Evolutionary conservation across 2,113 vertebrate species (phyloP).

Genomic region (Chionodraco myersi): DNA sequence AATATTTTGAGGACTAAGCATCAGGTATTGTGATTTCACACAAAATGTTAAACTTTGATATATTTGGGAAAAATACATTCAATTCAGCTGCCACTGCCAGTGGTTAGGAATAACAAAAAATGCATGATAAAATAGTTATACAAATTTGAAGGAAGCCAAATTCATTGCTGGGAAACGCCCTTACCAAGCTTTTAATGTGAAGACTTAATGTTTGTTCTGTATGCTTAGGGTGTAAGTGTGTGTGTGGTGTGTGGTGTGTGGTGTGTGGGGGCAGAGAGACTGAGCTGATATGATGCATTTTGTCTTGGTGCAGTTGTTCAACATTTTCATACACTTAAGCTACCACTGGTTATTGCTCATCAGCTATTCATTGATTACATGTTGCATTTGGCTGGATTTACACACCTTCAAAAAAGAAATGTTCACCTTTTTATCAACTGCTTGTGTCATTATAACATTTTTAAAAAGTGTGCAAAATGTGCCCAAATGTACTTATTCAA

Average conservation of each 20-base stretch:
- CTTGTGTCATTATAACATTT: too few species aligned
- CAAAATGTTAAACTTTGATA: slow-evolving; percentile 17
- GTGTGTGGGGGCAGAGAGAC: too few species aligned
- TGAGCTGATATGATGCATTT: slow-evolving; percentile 1
- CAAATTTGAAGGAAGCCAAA: slow-evolving; percentile 21
- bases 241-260: too few species aligned
- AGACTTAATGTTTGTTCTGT: not conserved
- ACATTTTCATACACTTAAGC: slow-evolving; percentile 4
- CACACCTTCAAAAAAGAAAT: not conserved
- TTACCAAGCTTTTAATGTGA: too few species aligned
- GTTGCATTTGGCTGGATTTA: slow-evolving; percentile 43
- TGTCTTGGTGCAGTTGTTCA: slow-evolving; percentile 10
- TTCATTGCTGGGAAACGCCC: not conserved
- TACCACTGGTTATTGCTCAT: slow-evolving; percentile 4
- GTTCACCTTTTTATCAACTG: not conserved
- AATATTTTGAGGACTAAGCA: slow-evolving; percentile 9
- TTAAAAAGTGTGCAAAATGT: not conserved
- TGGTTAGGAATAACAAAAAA: slow-evolving; percentile 25
- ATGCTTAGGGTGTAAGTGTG: not conserved
- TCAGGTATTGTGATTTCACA: slow-evolving; percentile 33
- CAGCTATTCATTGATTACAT: slow-evolving; percentile 6
- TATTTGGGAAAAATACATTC: slow-evolving; percentile 7
- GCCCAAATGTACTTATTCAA: too few species aligned
- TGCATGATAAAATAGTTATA: slow-evolving; percentile 15
- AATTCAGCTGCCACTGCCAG: not conserved